Evolutionary conservation across 2,888 invertebrate species (phyloP).

Genomic region (Flexamia atlantica): DNA sequence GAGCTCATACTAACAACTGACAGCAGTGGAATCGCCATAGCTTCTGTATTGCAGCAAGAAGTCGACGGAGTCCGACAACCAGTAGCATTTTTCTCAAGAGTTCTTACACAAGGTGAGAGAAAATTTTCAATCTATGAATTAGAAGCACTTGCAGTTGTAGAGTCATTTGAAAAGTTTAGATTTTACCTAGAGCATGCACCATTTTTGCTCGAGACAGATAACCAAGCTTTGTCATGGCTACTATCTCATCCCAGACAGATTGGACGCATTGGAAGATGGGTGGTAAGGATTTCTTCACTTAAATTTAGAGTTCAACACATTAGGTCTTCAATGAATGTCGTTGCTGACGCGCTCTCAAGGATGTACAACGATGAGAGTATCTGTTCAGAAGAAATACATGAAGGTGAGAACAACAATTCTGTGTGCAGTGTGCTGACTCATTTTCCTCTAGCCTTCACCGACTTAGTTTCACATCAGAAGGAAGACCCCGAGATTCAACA

Average conservation of each 20-base stretch:
- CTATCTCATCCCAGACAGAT: not conserved
- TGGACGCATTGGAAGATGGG: conserved; percentile 16
- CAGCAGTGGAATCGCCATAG: not conserved
- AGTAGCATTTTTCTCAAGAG: not conserved
- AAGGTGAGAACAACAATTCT: too few relatives aligned
- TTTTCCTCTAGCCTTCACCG: not conserved
- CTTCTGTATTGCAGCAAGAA: conserved; percentile 18
- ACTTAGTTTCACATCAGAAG: not conserved
- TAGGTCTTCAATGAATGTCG: conserved; percentile 3
- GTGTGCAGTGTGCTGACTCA: not conserved
- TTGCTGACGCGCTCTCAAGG: conserved; percentile 25
- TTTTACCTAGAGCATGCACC: conserved; percentile 12
- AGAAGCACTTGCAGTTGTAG: conserved; percentile 38
- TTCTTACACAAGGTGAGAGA: not conserved
- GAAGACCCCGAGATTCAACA: not conserved
- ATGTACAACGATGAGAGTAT: conserved; percentile 30
- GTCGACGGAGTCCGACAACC: conserved; percentile 9
- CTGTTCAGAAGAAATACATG: not conserved
- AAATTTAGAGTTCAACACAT: conserved; percentile 25
- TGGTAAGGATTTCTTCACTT: not conserved
- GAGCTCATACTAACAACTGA: not conserved
- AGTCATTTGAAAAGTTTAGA: conserved; percentile 30
- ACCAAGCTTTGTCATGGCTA: conserved; percentile 12
- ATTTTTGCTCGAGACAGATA: conserved; percentile 50
- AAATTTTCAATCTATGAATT: not conserved